Evolutionary conservation across 2,888 invertebrate species (phyloP).

Genomic region (Drosophila lutescens): DNA sequence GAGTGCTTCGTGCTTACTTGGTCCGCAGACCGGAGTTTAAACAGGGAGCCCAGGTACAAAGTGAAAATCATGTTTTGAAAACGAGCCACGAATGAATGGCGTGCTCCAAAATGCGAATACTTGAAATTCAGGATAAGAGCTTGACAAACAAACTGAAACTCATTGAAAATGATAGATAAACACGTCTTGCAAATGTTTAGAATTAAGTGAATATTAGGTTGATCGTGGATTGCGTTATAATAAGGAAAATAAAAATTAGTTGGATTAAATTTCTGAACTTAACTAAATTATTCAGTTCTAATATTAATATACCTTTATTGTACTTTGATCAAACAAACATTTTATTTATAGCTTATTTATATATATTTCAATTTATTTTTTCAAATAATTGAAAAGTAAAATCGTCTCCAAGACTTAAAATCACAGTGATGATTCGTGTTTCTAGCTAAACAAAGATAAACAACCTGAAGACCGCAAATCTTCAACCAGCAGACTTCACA

Average conservation of each 20-base stretch:
- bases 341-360: too few relatives aligned
- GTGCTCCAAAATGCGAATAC: constrained; percentile 12
- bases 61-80: constrained; percentile 24
- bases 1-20: constrained; percentile 45
- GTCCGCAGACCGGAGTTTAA: constrained; percentile 33
- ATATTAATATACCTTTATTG: too few relatives aligned
- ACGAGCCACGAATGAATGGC: constrained; percentile 23
- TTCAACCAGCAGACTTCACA: constrained; percentile 12
- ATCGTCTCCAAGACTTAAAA: background rate
- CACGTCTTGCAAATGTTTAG: constrained; percentile 6
- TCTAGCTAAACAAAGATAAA: constrained; percentile 23
- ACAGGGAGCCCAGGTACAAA: constrained; percentile 19
- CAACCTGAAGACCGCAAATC: constrained; percentile 21
- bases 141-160: constrained; percentile 16
- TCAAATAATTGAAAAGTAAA: background rate
- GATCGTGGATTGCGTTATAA: too few relatives aligned
- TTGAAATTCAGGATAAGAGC: constrained; percentile 33
- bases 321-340: too few relatives aligned
- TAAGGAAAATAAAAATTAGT: too few relatives aligned
- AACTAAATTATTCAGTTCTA: too few relatives aligned
- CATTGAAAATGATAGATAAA: constrained; percentile 20
- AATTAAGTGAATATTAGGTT: constrained; percentile 4
- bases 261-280: too few relatives aligned
- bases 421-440: constrained; percentile 14
- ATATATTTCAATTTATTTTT: background rate